Percentiles rank a stretch among this genome's conserved stretches.
These are phyloP conservation scores for Lithobates pipiens DNA, from an alignment of 2,797 vertebrate species.

Conservation along the genomic window DNA sequence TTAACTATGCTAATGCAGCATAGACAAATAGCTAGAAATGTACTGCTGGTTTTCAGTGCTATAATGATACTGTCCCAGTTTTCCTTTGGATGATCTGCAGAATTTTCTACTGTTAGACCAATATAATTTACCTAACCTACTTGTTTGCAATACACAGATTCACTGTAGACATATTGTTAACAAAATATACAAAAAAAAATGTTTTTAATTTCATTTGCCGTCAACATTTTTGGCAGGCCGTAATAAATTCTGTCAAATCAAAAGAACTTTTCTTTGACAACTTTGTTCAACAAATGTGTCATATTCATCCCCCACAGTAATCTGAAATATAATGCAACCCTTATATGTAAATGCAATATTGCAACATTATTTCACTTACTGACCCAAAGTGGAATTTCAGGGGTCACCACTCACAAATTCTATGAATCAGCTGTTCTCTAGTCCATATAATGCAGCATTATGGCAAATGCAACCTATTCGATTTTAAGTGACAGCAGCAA, in stretches of 20 bases:
- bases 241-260: neutral
- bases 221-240: neutral
- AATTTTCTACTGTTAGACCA: constrained; percentile 39
- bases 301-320: no score
- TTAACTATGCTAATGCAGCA: neutral
- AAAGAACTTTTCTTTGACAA: neutral
- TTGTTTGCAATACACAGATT: no score
- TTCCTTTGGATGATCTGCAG: constrained; percentile 3
- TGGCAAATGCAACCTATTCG: no score
- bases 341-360: no score
- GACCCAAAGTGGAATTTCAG: no score
- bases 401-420: no score
- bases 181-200: neutral
- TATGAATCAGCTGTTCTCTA: no score
- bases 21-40: neutral
- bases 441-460: no score
- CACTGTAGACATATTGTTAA: neutral
- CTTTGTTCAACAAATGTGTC: no score
- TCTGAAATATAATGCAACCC: no score
- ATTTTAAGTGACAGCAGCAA: no score
- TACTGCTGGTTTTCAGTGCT: constrained; percentile 12
- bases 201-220: neutral
- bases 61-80: constrained; percentile 50
- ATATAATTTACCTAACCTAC: constrained; percentile 39
- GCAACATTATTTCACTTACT: no score